Conservation (phyloP, 2,888 invertebrate genomes). For the Spodoptera littoralis region DNA sequence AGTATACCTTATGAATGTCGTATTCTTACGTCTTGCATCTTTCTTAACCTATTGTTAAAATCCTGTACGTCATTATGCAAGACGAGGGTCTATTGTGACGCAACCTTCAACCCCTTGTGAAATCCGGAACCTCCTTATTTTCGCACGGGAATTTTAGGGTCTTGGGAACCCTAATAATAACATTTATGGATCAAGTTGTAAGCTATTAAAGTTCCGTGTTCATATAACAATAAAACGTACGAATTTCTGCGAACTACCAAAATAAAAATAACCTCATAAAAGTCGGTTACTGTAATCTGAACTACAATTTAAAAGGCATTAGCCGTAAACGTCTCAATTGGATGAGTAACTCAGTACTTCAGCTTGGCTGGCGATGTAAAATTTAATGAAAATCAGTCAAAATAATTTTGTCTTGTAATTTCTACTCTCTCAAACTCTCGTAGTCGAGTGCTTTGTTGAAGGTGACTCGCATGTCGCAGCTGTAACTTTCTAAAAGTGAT, state of each 20-base stretch:
- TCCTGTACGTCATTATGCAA: constrained; percentile 22
- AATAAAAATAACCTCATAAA: constrained; percentile 31
- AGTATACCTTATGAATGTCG: constrained; percentile 20
- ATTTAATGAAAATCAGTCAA: constrained; percentile 21
- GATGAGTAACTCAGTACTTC: constrained; percentile 10
- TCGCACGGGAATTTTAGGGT: constrained; percentile 25
- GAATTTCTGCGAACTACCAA: constrained; percentile 10
- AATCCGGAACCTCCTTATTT: constrained; percentile 4
- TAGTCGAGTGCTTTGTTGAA: neutral
- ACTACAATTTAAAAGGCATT: constrained; percentile 52
- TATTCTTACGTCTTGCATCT: constrained; percentile 7
- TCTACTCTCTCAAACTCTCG: constrained; percentile 12
- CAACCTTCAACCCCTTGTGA: constrained; percentile 13
- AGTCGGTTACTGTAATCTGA: constrained; percentile 33
- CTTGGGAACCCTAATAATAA: constrained; percentile 7
- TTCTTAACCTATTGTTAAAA: constrained; percentile 20
- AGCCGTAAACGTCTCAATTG: constrained; percentile 33
- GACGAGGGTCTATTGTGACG: constrained; percentile 23
- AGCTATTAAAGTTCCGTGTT: constrained; percentile 2
- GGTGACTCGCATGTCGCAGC: neutral
- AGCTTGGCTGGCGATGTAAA: constrained; percentile 34
- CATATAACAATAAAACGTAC: constrained; percentile 11
- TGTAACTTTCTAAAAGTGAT: neutral
- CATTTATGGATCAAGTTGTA: constrained; percentile 3
- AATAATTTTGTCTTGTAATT: constrained; percentile 13